Base-by-base conservation (phyloP, 2,113 vertebrate species). In the Cebidichthys violaceus region DNA sequence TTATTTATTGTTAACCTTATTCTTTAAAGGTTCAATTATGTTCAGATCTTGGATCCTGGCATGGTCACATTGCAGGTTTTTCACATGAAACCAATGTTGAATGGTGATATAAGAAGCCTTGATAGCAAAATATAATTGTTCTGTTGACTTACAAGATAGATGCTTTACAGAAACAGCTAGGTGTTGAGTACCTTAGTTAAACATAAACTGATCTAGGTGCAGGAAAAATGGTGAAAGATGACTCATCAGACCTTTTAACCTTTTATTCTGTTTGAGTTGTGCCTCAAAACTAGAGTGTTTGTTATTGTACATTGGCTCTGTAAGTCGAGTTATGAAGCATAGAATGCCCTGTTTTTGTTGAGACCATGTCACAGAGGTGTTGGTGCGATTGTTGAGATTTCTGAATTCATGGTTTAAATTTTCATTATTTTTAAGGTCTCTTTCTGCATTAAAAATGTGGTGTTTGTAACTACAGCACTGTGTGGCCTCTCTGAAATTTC, bases 11-110 rank as follows among this genome's bases (percentile, higher is more conserved):
- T 54, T 54, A 0, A 13, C 55, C 13, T 57, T 55, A 55, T 55
- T 27, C 45, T 71, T 24, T 22, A 47, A 73, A 73, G 61, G 37
- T 80, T 43, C 18, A 64, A 2, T 70, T 31, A 41, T 15, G 18
- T 54, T 70, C 65, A 59, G 47, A 59, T 29, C 35, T 60, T 81
- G 54, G 29, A 29, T 52, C 10, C 4, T 47, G 41, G n/a, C 31
- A n/a, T n/a, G n/a, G n/a, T n/a, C n/a, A n/a, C 55, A 27, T 29
- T 31, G 13, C 10, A 18, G 14, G 43, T 68, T 24, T 35, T 70
- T 10, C 15, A 62, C 24, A 22, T 75, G 47, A 54, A 50, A 61
- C 13, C 41, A 22, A 24, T 64, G 20, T 18, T 50, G 22, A 29
- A 39, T 41, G 0, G 22, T 68, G 27, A 20, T 24, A 17, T 62